Evolutionary conservation across 2,888 invertebrate genomes (phyloP).

Genomic region (Endotricha flammealis): DNA sequence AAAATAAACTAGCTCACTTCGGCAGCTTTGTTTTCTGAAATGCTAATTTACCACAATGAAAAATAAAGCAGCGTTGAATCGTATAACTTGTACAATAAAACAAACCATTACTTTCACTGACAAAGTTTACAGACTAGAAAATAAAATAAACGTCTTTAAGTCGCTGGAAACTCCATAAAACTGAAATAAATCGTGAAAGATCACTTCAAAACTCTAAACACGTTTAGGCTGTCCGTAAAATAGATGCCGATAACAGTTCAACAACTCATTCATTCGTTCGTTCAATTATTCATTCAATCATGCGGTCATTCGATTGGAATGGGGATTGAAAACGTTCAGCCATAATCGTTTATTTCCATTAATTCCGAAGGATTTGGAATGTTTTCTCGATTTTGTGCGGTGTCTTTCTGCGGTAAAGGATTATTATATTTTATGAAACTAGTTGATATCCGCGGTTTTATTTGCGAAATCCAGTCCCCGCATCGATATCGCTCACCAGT

Average conservation of each 20-base stretch:
- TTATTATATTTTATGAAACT: too few relatives aligned
- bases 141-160: not conserved
- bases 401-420: too few relatives aligned
- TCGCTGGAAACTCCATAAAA: not conserved
- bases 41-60: too few relatives aligned
- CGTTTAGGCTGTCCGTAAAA: constrained; percentile 14
- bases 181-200: not conserved
- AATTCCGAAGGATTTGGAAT: constrained; percentile 10
- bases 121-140: not conserved
- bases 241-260: constrained; percentile 19
- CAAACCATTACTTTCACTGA: not conserved
- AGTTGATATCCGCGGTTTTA: too few relatives aligned
- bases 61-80: too few relatives aligned
- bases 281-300: constrained; percentile 6
- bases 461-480: too few relatives aligned
- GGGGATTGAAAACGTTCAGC: constrained; percentile 14
- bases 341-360: constrained; percentile 17
- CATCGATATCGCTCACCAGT: too few relatives aligned
- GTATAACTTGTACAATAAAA: too few relatives aligned
- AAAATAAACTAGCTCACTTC: too few relatives aligned
- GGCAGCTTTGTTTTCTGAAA: too few relatives aligned
- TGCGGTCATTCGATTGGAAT: not conserved
- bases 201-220: not conserved
- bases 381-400: not conserved
- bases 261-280: constrained; percentile 24